phyloP scores from a whole-genome alignment of 2,113 vertebrate genomes.

The Oryzias celebensis region DNA sequence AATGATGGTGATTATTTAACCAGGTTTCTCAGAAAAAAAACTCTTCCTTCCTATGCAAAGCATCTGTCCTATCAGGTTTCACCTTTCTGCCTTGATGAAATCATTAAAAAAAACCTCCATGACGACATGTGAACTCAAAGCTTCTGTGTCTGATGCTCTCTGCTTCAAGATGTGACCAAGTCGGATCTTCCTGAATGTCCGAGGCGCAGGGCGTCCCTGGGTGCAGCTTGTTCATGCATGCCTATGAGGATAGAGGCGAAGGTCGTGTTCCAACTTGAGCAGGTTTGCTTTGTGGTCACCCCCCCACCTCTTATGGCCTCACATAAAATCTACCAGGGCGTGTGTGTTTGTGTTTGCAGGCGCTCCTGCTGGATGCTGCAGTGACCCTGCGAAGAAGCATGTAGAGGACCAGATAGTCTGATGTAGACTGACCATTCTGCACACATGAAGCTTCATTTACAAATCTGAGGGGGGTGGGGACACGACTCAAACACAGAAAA shows the following conservation, averaged over 20 bases:
- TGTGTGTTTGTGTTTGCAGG: background rate
- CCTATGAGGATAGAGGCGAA: conserved; percentile 1
- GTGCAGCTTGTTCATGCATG: background rate
- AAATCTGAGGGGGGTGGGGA: no score
- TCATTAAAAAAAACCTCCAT: background rate
- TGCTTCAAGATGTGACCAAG: background rate
- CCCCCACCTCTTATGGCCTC: conserved; percentile 35
- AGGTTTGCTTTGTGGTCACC: conserved; percentile 34
- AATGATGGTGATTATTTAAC: background rate
- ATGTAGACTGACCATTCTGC: no score
- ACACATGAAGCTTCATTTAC: no score
- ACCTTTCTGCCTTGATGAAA: background rate
- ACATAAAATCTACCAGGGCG: conserved; percentile 38
- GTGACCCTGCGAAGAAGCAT: no score
- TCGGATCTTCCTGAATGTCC: no score
- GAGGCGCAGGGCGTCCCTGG: no score
- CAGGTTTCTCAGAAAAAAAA: conserved; percentile 18
- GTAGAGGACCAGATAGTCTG: no score
- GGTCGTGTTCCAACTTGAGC: conserved; percentile 52
- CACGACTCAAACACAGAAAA: no score
- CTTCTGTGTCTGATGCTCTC: background rate
- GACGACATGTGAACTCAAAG: background rate
- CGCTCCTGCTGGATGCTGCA: no score
- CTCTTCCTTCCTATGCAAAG: conserved; percentile 40
- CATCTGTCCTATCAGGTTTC: background rate